Evolutionary conservation across 2,113 vertebrate species (phyloP).

Genomic region (Bubo blakistoni): DNA sequence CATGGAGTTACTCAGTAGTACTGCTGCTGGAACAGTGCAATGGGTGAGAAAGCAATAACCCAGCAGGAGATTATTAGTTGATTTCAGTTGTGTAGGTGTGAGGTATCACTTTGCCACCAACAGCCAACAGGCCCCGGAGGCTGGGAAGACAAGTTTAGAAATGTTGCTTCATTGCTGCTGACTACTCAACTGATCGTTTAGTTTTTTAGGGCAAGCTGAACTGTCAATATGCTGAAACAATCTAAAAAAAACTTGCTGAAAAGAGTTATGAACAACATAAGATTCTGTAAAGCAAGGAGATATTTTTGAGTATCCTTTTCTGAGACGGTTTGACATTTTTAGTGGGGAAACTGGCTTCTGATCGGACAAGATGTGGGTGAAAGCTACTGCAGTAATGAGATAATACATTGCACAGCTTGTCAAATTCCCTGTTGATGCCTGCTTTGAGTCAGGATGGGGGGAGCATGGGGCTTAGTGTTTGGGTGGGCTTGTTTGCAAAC

Average conservation of each 20-base stretch:
- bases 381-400: conserved; percentile 3
- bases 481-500: conserved; percentile 45
- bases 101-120: neutral
- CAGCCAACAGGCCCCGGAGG: neutral
- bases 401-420: neutral
- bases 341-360: neutral
- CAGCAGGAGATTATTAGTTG: neutral
- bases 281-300: neutral
- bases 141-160: neutral
- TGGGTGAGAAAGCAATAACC: neutral
- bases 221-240: neutral
- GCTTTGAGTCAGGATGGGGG: neutral
- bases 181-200: neutral
- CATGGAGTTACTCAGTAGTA: neutral
- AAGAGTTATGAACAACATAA: neutral
- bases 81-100: neutral
- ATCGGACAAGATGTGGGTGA: neutral
- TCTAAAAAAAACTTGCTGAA: neutral
- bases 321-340: neutral
- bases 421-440: neutral
- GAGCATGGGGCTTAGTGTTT: neutral
- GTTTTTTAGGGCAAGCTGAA: neutral
- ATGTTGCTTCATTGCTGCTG: neutral
- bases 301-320: neutral
- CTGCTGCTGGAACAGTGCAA: neutral